Base-by-base conservation (phyloP, 2,113 vertebrate genomes). In the Microcebus tavaratra region DNA sequence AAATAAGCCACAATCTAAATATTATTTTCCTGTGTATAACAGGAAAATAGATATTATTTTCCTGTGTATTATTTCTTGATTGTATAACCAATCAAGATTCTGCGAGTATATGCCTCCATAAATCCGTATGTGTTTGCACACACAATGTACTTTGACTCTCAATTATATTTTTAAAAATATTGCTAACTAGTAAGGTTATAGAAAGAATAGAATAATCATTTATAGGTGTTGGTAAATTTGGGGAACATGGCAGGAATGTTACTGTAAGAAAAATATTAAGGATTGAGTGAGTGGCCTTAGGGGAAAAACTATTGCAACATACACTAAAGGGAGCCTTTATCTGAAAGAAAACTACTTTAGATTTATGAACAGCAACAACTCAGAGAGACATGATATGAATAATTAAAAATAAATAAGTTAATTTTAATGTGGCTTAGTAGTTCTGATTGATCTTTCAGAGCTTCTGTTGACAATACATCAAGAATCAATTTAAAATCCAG, bases 321-420 rank as follows among this genome's bases (percentile, higher is more conserved):
- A 20, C 73, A 95, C 31, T 68, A 45, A 95, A 98, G 73, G 10
- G 25, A 97, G 98, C 78, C 96, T 98, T 97, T 96, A 91, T 88
- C 63, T 94, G 27, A 65, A n/a, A 96, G 87, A 96, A 98, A 97
- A 96, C 45, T 94, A 97, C 95, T 98, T 98, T 95, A 97, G 61
- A 89, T 96, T 97, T 96, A 97, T 92, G 88, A 98, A 90, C 81
- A 98, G 80, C 81, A 97, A 95, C 94, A 68, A 97, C 75, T 86
- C 76, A 94, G 96, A 98, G 78, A 93, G 95, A 96, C 94, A 98
- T 87, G 82, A 0, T 94, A 84, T 13, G 48, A 97, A 91, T 97
- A 98, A 98, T 98, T 98, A 98, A 98, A 98, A 98, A 97, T 87
- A 97, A 98, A 97, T 93, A 98, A 94, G 96, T 90, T 98, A 91